Evolutionary conservation across 2,113 vertebrate species (phyloP).

Genomic region (Platanista minor): DNA sequence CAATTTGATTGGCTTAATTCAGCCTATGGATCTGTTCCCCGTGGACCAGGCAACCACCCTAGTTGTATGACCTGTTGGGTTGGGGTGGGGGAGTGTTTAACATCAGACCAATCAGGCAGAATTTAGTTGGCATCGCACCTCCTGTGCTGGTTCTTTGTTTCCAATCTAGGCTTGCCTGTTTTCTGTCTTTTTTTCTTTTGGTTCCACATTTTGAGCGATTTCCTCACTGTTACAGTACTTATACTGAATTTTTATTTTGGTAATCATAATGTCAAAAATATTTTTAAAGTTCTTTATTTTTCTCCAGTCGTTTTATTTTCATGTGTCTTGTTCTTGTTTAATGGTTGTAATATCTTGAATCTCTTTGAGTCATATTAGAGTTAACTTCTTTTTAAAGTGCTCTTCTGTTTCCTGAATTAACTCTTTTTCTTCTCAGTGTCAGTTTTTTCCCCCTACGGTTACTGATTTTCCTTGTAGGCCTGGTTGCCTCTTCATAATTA

Average conservation of each 20-base stretch:
- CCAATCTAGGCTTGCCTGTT: not conserved
- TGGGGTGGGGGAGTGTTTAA: not conserved
- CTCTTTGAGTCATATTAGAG: not conserved
- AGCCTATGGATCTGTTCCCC: not conserved
- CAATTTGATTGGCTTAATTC: not conserved
- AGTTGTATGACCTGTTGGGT: not conserved
- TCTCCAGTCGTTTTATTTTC: conserved; percentile 19
- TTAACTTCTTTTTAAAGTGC: not conserved
- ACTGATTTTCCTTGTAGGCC: not conserved
- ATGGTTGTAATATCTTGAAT: not conserved
- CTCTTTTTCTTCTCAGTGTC: not conserved
- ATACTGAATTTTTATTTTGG: conserved; percentile 20
- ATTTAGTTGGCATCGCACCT: not conserved
- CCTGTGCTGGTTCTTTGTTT: not conserved
- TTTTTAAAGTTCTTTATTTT: not conserved
- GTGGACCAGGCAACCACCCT: not conserved
- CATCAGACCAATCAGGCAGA: not conserved
- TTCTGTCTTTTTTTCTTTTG: not conserved
- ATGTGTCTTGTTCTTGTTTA: not conserved
- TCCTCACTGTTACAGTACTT: not conserved
- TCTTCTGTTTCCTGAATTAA: not conserved
- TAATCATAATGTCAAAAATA: conserved; percentile 5
- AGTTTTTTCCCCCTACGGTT: not conserved
- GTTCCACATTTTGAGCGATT: not conserved
- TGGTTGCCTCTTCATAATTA: not conserved